Conservation (phyloP, 2,888 invertebrate genomes). For the Apomyelois bistriatella region DNA sequence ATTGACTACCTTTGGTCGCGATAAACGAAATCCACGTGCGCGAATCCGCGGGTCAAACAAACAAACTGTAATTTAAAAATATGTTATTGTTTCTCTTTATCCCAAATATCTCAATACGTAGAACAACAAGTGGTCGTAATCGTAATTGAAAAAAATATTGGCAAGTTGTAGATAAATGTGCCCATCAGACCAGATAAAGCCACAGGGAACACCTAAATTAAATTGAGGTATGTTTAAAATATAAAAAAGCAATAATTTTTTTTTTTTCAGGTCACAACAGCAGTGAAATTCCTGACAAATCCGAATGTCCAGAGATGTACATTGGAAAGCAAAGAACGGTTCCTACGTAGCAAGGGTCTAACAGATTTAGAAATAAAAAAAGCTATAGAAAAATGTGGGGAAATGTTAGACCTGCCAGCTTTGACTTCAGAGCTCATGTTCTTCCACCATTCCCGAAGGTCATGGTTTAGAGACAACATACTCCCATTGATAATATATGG, state of each 20-base stretch:
- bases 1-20: too few species aligned
- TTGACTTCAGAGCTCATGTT: slow-evolving; percentile 65
- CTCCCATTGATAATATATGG: slow-evolving; percentile 87
- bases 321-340: slow-evolving; percentile 87
- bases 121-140: too few species aligned
- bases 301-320: slow-evolving; percentile 90
- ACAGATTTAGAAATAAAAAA: slow-evolving; percentile 86
- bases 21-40: too few species aligned
- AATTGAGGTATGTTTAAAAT: too few species aligned
- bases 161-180: too few species aligned
- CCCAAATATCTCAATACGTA: too few species aligned
- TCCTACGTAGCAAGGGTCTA: slow-evolving; percentile 88
- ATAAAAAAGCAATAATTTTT: background rate
- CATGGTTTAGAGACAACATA: slow-evolving; percentile 83
- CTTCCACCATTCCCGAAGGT: slow-evolving; percentile 54
- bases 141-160: too few species aligned
- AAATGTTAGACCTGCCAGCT: slow-evolving; percentile 56
- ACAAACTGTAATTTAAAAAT: too few species aligned
- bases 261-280: slow-evolving; percentile 86
- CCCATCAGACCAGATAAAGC: too few species aligned
- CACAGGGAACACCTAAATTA: too few species aligned
- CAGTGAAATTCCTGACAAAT: slow-evolving; percentile 91
- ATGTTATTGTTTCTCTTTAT: too few species aligned
- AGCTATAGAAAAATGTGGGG: slow-evolving; percentile 85
- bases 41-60: too few species aligned